phyloP scores from a whole-genome alignment of 2,797 vertebrate genomes.

The Natrix natrix region DNA sequence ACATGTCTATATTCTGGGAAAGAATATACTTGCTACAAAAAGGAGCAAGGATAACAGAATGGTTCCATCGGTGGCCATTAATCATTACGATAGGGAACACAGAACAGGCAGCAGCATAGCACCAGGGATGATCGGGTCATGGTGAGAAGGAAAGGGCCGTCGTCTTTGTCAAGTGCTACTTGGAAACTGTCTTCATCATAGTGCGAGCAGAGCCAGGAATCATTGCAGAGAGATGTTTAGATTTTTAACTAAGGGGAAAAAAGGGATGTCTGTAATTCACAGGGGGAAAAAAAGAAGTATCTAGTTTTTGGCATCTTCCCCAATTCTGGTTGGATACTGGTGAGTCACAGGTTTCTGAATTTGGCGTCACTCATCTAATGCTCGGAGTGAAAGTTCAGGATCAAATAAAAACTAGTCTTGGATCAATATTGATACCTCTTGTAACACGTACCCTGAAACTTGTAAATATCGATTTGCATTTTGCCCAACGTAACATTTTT shows the following conservation, averaged over 20 bases:
- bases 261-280: neutral
- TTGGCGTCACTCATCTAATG: neutral
- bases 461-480: neutral
- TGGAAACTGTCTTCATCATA: neutral
- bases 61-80: neutral
- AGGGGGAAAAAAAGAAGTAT: neutral
- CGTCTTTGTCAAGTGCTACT: neutral
- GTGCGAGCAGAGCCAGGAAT: neutral
- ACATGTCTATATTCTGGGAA: neutral
- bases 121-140: neutral
- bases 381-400: neutral
- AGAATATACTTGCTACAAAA: neutral
- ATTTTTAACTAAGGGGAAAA: neutral
- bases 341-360: neutral
- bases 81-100: too few species aligned
- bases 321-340: neutral
- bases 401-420: neutral
- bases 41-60: neutral
- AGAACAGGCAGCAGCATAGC: neutral
- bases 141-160: neutral
- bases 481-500: neutral
- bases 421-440: too few species aligned
- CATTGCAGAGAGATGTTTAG: neutral
- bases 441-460: neutral
- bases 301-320: neutral